Evolutionary conservation across 2,888 invertebrate species (phyloP).

Genomic region (Eulithis prunata): DNA sequence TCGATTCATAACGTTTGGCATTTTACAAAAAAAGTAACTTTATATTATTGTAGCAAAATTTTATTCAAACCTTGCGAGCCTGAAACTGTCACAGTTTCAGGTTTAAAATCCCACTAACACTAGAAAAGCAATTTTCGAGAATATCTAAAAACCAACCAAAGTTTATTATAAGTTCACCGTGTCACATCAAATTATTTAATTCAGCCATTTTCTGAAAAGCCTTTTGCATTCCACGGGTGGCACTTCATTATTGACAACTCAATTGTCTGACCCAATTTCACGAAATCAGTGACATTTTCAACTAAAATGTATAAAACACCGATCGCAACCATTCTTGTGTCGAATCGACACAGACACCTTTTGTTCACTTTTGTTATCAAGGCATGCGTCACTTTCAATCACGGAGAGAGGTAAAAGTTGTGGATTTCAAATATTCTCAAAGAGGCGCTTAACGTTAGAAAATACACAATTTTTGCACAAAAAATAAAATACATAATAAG

Average conservation of each 20-base stretch:
- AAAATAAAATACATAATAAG: too few relatives aligned
- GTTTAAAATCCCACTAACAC: background rate
- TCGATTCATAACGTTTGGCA: too few relatives aligned
- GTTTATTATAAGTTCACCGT: slow-evolving; percentile 11
- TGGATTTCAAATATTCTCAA: slow-evolving; percentile 7
- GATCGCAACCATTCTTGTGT: slow-evolving; percentile 15
- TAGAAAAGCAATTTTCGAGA: background rate
- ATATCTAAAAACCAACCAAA: background rate
- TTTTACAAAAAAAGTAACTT: too few relatives aligned
- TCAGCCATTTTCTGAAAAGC: slow-evolving; percentile 9
- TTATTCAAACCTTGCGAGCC: too few relatives aligned
- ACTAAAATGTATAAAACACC: slow-evolving; percentile 17
- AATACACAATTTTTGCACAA: too few relatives aligned
- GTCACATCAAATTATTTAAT: slow-evolving; percentile 18
- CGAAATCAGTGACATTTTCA: slow-evolving; percentile 20
- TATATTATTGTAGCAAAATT: too few relatives aligned
- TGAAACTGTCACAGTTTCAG: too few relatives aligned
- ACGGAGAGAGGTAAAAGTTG: slow-evolving; percentile 12
- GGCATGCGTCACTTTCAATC: slow-evolving; percentile 29
- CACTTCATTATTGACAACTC: slow-evolving; percentile 26
- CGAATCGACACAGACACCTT: slow-evolving; percentile 13
- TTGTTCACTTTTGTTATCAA: slow-evolving; percentile 34
- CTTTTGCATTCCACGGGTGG: slow-evolving; percentile 13
- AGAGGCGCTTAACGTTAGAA: too few relatives aligned
- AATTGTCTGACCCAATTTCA: slow-evolving; percentile 28